Evolutionary conservation across 2,888 invertebrate genomes (phyloP).

Genomic region (Noctua janthina): DNA sequence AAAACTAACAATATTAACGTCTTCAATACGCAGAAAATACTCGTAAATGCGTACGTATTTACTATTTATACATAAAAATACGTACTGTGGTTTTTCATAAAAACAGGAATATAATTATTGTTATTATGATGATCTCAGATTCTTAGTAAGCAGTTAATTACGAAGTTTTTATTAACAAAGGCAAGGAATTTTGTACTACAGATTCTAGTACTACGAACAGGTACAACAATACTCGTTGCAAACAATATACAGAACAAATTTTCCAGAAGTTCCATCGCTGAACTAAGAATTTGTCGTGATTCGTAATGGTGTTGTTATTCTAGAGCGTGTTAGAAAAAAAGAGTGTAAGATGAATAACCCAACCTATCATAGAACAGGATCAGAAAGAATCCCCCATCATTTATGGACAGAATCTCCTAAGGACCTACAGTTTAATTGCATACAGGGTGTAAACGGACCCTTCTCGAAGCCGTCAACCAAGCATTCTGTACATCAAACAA

Average conservation of each 20-base stretch:
- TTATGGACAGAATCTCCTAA: background rate
- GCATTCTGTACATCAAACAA: no score
- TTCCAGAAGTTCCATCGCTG: constrained; percentile 5
- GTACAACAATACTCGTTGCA: background rate
- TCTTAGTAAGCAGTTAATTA: constrained; percentile 21
- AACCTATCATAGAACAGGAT: background rate
- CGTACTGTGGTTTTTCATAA: background rate
- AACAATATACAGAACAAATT: background rate
- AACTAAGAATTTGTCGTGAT: background rate
- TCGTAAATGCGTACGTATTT: background rate
- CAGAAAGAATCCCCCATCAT: background rate
- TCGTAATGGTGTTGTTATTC: background rate
- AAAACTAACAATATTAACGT: background rate
- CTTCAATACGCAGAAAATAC: background rate
- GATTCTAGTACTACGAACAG: background rate
- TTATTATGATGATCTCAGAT: constrained; percentile 20
- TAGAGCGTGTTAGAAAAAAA: background rate
- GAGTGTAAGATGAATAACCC: background rate
- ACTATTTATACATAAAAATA: background rate
- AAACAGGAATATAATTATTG: background rate
- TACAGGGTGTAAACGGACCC: no score
- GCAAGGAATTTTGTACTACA: background rate
- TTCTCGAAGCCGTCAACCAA: no score
- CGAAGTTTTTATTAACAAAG: constrained; percentile 4
- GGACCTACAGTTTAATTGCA: no score